Conservation (phyloP, 2,797 vertebrate genomes). For the Falco naumanni region DNA sequence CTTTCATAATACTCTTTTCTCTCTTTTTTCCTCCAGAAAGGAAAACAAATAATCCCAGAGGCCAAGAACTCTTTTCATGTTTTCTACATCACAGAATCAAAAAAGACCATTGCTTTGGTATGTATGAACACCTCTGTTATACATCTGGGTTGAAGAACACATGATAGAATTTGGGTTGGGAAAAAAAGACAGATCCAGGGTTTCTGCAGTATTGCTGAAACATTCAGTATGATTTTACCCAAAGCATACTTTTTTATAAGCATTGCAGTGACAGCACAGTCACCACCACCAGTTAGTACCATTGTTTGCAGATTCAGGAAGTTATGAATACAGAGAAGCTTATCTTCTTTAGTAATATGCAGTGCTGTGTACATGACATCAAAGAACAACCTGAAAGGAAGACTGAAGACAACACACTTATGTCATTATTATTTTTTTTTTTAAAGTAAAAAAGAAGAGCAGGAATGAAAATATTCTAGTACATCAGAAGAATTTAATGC, state of each 20-base stretch:
- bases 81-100: neutral
- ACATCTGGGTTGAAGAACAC: neutral
- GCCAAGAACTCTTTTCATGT: conserved; percentile 1
- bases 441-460: conserved; percentile 7
- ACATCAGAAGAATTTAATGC: neutral
- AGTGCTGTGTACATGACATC: neutral
- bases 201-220: neutral
- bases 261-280: neutral
- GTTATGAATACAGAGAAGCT: neutral
- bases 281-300: neutral
- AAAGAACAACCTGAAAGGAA: neutral
- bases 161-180: neutral
- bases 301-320: neutral
- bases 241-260: neutral
- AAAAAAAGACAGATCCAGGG: neutral
- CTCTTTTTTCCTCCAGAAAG: neutral
- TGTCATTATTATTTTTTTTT: conserved; percentile 13
- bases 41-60: neutral
- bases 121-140: neutral
- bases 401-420: neutral
- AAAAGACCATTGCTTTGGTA: neutral
- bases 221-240: neutral
- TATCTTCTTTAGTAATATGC: neutral
- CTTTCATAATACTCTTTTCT: neutral
- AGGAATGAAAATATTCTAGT: conserved; percentile 43